phyloP scores from a whole-genome alignment of 1,140 invertebrate genomes.

The Carposina sasakii region DNA sequence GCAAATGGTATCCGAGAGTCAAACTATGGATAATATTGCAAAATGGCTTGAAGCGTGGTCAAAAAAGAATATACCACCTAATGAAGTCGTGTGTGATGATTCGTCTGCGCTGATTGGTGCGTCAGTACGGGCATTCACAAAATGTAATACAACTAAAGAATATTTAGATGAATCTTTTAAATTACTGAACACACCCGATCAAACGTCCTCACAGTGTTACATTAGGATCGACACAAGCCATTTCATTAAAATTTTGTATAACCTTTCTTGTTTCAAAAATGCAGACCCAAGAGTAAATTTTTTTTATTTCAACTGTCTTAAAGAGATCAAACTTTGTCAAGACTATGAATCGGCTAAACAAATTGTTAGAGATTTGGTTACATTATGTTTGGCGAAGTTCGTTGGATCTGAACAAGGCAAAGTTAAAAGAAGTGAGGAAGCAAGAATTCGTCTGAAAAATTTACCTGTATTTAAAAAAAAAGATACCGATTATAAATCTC shows the following conservation, averaged over 20 bases:
- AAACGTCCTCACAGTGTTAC: neutral
- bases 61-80: neutral
- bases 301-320: slow-evolving; percentile 1
- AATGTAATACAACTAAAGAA: neutral
- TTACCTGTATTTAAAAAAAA: neutral
- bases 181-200: neutral
- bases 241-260: slow-evolving; percentile 3
- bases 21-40: neutral
- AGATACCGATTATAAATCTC: neutral
- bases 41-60: neutral
- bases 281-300: neutral
- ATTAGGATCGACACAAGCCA: slow-evolving; percentile 1
- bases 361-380: neutral
- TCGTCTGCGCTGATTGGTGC: slow-evolving; percentile 1
- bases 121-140: neutral
- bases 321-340: neutral
- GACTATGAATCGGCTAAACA: neutral
- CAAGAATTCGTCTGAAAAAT: neutral
- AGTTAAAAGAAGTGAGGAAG: neutral
- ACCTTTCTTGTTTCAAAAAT: neutral
- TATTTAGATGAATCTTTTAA: neutral
- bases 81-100: slow-evolving; percentile 1
- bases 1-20: slow-evolving; percentile 2
- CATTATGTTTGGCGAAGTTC: neutral
- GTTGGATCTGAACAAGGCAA: neutral